phyloP scores from a whole-genome alignment of 2,888 invertebrate species.

The Lithosia quadra region DNA sequence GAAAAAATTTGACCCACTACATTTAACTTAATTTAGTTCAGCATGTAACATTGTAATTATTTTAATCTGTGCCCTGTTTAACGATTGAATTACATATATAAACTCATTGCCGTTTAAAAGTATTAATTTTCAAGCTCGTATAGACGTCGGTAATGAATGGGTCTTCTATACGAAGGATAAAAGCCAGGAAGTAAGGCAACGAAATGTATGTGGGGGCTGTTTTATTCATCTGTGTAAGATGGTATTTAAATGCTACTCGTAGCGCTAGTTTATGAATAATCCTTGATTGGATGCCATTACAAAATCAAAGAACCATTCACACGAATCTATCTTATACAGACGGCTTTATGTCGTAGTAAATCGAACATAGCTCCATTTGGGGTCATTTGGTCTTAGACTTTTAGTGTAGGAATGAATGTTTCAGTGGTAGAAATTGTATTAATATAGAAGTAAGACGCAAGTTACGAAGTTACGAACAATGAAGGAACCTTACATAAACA shows the following conservation, averaged over 20 bases:
- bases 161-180: conserved; percentile 44
- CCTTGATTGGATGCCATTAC: conserved; percentile 19
- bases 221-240: conserved; percentile 27
- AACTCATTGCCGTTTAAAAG: conserved; percentile 21
- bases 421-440: not conserved
- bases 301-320: conserved; percentile 11
- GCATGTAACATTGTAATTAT: conserved; percentile 37
- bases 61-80: conserved; percentile 17
- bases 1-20: conserved; percentile 26
- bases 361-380: not conserved
- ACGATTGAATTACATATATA: conserved; percentile 41
- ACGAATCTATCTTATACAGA: not conserved
- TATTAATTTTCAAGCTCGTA: conserved; percentile 34
- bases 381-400: not conserved
- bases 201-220: conserved; percentile 27
- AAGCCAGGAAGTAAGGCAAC: conserved; percentile 42
- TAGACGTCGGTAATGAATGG: conserved; percentile 35
- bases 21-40: conserved; percentile 21
- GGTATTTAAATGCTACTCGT: conserved; percentile 17
- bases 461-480: not conserved
- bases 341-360: not conserved
- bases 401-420: conserved; percentile 9
- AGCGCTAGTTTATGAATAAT: conserved; percentile 14
- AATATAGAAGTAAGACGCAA: not conserved
- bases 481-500: not conserved